These are phyloP conservation scores for Dendrocincla fuliginosa DNA, from an alignment of 2,797 vertebrate genomes.

Conservation along the genomic window DNA sequence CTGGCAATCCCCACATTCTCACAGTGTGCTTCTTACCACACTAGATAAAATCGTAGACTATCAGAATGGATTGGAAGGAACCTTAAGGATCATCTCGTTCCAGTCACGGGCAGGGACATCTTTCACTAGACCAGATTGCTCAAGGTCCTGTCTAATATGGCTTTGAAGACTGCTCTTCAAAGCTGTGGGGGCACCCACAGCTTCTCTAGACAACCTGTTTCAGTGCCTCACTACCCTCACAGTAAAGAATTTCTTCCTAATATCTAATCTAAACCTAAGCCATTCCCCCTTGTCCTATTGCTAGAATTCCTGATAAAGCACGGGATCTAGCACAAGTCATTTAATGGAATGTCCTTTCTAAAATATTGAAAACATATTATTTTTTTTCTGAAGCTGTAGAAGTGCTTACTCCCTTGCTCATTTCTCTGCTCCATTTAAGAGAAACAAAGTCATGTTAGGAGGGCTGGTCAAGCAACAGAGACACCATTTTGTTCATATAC, in stretches of 20 bases:
- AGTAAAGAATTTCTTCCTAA: not conserved
- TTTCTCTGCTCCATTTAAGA: not conserved
- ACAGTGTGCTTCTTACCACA: not conserved
- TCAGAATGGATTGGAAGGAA: not conserved
- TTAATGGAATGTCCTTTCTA: not conserved
- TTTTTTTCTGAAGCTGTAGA: not conserved
- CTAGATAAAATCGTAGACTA: not conserved
- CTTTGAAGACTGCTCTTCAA: not conserved
- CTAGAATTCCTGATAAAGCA: not conserved
- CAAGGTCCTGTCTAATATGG: not conserved
- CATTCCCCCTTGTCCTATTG: not conserved
- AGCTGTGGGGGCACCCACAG: not conserved
- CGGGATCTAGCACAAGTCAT: not conserved
- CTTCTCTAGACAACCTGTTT: not conserved
- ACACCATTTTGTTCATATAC: not conserved
- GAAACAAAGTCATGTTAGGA: not conserved
- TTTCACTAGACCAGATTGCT: not conserved
- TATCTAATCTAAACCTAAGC: not conserved
- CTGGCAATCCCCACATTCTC: not conserved
- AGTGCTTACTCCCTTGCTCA: not conserved
- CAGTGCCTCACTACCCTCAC: not conserved
- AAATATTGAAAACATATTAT: not conserved
- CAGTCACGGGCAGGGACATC: too few species aligned
- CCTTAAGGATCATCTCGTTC: not conserved
- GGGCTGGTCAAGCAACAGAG: not conserved